Percentiles rank a stretch among this genome's conserved stretches.
phyloP scores from a whole-genome alignment of 1,140 invertebrate species.

The Bombus confusus region DNA sequence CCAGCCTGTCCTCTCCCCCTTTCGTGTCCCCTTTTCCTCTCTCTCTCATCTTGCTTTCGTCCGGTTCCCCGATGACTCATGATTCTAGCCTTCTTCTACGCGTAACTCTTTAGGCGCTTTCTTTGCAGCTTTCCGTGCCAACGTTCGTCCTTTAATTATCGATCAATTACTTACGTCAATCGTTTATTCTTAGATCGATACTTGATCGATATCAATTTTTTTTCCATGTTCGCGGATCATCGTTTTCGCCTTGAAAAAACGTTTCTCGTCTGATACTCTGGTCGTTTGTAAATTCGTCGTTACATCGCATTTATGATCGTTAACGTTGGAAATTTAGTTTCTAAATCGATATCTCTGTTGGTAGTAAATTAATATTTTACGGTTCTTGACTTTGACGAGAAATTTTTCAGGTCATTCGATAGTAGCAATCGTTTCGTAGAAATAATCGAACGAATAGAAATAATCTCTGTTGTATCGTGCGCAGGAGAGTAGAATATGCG shows the following conservation, averaged over 20 bases:
- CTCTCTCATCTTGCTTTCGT: neutral
- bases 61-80: neutral
- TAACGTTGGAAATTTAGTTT: neutral
- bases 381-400: neutral
- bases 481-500: neutral
- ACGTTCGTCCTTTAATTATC: too few species aligned
- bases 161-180: too few species aligned
- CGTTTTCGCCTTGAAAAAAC: too few species aligned
- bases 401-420: neutral
- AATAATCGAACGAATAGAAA: neutral
- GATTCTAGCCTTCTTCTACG: neutral
- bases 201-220: too few species aligned
- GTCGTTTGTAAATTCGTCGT: neutral
- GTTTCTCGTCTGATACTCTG: too few species aligned
- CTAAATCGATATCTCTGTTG: fast-evolving
- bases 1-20: neutral
- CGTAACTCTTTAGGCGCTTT: neutral
- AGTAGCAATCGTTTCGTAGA: neutral
- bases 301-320: neutral
- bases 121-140: neutral
- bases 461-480: neutral
- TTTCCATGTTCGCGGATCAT: neutral
- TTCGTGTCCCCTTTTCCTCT: neutral
- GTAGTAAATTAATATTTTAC: neutral
- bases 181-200: neutral